Evolutionary conservation across 2,888 invertebrate species (phyloP).

Genomic region (Amphipoea oculea): DNA sequence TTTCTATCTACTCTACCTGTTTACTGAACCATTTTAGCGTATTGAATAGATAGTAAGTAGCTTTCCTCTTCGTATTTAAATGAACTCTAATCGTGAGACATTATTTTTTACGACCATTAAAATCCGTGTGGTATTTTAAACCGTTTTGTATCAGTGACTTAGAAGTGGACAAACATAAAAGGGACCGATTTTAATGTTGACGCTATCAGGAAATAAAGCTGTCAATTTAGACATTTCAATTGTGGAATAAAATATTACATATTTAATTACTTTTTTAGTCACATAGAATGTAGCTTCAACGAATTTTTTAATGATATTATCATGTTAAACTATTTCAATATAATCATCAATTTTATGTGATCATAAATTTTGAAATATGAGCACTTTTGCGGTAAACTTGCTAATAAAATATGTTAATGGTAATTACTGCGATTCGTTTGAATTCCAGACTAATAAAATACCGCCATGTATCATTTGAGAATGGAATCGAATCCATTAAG

Average conservation of each 20-base stretch:
- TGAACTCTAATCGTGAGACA: constrained; percentile 76
- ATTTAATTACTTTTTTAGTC: constrained; percentile 36
- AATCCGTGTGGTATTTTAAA: constrained; percentile 78
- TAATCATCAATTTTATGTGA: constrained; percentile 15
- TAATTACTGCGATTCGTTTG: constrained; percentile 35
- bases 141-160: constrained; percentile 68
- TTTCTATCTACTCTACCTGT: constrained; percentile 71
- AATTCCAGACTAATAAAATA: constrained; percentile 56
- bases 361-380: constrained; percentile 35
- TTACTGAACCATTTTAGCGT: constrained; percentile 72
- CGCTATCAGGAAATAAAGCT: constrained; percentile 58
- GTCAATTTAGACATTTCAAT: constrained; percentile 55
- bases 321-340: constrained; percentile 29
- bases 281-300: neutral
- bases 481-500: constrained; percentile 76
- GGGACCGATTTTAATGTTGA: constrained; percentile 70
- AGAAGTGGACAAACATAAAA: constrained; percentile 72
- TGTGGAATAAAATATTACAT: constrained; percentile 34
- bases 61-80: constrained; percentile 72
- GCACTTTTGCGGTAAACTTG: constrained; percentile 30
- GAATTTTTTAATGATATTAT: neutral
- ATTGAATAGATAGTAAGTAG: constrained; percentile 76
- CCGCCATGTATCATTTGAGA: constrained; percentile 59
- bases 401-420: constrained; percentile 46
- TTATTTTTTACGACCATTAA: constrained; percentile 78